A percentile compares a stretch with the other conserved stretches of the same genome.
Evolutionary conservation across 2,797 vertebrate genomes (phyloP).

Genomic region (Cirrhinus mrigala): DNA sequence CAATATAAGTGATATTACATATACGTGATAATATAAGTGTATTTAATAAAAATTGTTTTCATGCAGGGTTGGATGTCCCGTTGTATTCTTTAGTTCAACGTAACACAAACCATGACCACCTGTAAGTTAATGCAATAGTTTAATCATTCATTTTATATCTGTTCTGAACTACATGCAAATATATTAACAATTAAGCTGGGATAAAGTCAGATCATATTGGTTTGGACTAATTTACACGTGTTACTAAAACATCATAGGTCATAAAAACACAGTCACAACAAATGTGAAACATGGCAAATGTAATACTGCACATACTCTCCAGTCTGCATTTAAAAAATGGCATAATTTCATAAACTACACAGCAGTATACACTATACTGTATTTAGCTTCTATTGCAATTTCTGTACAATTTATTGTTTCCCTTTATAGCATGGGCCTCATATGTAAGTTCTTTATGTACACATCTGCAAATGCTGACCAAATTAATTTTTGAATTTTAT

Average conservation of each 20-base stretch:
- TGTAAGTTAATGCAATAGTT: not conserved
- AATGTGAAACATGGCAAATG: no score
- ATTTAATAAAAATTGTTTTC: not conserved
- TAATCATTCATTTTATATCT: not conserved
- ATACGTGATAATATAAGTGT: no score
- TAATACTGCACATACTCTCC: no score
- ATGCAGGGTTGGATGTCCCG: slow-evolving; percentile 8
- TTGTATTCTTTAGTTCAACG: no score
- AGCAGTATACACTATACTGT: not conserved
- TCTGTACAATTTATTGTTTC: not conserved
- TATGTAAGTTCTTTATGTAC: not conserved
- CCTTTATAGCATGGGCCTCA: not conserved
- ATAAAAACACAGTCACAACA: no score
- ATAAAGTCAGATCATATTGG: no score
- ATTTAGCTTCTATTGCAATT: not conserved
- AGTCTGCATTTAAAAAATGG: not conserved
- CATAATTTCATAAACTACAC: not conserved
- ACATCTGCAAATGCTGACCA: not conserved
- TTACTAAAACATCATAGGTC: no score
- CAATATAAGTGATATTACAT: not conserved
- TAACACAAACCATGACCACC: not conserved
- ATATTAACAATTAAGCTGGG: no score
- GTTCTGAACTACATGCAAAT: not conserved
- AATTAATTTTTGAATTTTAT: not conserved
- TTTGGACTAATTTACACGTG: no score